phyloP scores from a whole-genome alignment of 2,113 vertebrate species.

The Romanogobio albipinnatus region DNA sequence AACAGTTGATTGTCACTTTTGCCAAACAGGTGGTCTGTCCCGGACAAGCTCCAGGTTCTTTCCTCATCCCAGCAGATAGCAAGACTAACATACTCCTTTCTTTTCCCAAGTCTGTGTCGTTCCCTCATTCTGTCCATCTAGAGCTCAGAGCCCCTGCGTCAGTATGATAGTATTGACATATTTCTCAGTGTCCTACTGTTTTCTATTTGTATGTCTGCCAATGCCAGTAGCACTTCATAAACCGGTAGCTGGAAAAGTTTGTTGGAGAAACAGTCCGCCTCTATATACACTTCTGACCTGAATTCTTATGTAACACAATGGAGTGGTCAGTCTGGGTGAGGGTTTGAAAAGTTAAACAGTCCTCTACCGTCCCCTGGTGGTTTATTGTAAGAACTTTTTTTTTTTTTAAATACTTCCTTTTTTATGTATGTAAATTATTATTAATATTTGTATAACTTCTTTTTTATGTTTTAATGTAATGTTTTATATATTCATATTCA shows the following conservation, averaged over 20 bases:
- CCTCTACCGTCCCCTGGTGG: slow-evolving; percentile 58
- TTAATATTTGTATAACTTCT: neutral
- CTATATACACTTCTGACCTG: neutral
- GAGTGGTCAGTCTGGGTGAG: slow-evolving; percentile 9
- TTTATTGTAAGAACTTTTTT: neutral
- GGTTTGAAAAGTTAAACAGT: neutral
- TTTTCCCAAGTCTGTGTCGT: neutral
- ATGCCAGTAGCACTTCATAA: neutral
- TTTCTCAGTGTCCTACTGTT: neutral
- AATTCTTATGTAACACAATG: slow-evolving; percentile 56
- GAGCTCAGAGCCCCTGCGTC: neutral
- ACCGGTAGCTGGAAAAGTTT: slow-evolving; percentile 31
- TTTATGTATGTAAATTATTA: neutral
- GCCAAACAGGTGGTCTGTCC: slow-evolving; percentile 18
- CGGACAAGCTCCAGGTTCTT: slow-evolving; percentile 40
- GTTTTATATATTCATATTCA: neutral
- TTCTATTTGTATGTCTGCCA: neutral
- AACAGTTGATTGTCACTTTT: slow-evolving; percentile 29
- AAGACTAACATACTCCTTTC: neutral
- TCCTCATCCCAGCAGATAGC: neutral
- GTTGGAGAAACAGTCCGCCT: slow-evolving; percentile 40
- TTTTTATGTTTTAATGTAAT: neutral
- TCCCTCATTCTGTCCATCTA: neutral
- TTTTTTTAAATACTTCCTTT: neutral
- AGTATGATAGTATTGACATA: neutral